Evolutionary conservation across 2,888 invertebrate species (phyloP).

Genomic region (Lasius fuliginosus): DNA sequence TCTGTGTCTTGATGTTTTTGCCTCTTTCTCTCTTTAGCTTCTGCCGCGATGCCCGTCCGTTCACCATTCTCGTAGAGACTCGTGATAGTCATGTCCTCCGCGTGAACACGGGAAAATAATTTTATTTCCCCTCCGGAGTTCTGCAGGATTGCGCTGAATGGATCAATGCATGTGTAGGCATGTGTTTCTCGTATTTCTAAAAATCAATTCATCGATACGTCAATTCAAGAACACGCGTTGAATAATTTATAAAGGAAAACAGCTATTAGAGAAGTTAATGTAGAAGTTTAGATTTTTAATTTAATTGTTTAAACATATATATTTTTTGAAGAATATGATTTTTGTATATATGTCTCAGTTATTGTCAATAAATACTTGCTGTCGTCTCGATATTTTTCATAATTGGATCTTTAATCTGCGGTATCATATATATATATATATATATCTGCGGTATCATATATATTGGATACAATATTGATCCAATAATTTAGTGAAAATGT

Average conservation of each 20-base stretch:
- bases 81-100: conserved; percentile 21
- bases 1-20: conserved; percentile 57
- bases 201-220: not conserved
- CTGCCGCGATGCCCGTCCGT: conserved; percentile 8
- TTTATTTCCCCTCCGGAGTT: conserved; percentile 1
- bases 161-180: not conserved
- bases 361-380: not conserved
- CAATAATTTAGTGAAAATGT: not conserved
- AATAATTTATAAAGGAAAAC: not conserved
- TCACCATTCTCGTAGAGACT: conserved; percentile 47
- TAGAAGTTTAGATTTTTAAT: not conserved
- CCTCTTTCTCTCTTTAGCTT: conserved; percentile 31
- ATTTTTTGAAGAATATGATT: not conserved
- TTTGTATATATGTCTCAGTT: too few species aligned
- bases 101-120: conserved; percentile 51
- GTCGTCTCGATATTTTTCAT: not conserved
- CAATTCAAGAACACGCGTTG: not conserved
- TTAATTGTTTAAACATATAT: not conserved
- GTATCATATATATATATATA: not conserved
- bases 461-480: not conserved
- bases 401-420: not conserved
- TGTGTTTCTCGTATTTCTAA: not conserved
- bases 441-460: not conserved
- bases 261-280: not conserved
- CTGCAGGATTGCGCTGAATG: not conserved